Evolutionary conservation across 1,140 invertebrate species (phyloP).

Genomic region (Caenorhabditis inopinata): DNA sequence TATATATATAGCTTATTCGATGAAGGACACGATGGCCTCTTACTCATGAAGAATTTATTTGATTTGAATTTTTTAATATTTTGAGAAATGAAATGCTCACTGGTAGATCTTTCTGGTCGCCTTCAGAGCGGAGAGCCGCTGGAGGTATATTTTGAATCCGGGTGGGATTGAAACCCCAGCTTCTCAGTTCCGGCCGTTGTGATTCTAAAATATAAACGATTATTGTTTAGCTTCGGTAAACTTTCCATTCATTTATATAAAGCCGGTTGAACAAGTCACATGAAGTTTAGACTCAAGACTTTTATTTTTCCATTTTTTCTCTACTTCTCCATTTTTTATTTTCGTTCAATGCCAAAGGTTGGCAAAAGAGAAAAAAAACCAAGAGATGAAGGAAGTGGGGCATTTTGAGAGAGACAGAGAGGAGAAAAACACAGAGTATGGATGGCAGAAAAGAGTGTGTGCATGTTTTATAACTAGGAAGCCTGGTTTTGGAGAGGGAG

Average conservation of each 20-base stretch:
- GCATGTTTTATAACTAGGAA: constrained; percentile 15
- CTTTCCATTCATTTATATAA: too few species aligned
- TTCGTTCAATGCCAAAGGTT: constrained; percentile 11
- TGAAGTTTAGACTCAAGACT: background rate
- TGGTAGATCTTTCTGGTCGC: constrained; percentile 1
- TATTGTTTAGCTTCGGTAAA: too few species aligned
- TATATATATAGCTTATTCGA: too few species aligned
- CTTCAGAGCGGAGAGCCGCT: background rate
- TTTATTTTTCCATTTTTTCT: background rate
- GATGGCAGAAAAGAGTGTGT: background rate
- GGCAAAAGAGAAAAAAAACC: background rate
- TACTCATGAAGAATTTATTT: too few species aligned
- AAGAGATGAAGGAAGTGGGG: background rate
- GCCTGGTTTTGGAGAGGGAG: background rate
- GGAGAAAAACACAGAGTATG: background rate
- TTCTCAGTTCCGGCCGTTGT: background rate
- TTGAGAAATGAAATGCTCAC: background rate
- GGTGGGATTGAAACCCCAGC: background rate
- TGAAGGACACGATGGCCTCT: too few species aligned
- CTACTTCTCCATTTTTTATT: background rate
- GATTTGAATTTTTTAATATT: background rate
- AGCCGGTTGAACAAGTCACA: background rate
- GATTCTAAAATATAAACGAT: background rate
- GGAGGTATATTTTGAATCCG: background rate
- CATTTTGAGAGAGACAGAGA: background rate